Evolutionary conservation across 2,113 vertebrate genomes (phyloP).

Genomic region (Dipodomys merriami): DNA sequence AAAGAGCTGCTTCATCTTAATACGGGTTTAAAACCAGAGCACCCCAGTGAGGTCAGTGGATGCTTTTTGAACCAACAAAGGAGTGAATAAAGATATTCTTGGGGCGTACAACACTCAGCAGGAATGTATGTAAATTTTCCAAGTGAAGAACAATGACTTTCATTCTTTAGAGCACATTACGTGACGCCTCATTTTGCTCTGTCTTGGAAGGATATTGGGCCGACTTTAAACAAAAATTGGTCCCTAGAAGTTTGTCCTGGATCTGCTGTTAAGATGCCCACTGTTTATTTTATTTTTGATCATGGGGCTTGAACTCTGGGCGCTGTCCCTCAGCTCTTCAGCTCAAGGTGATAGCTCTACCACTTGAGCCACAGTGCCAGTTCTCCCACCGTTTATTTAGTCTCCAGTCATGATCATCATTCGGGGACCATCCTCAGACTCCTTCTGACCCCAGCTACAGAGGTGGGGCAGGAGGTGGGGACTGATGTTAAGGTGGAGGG

Average conservation of each 20-base stretch:
- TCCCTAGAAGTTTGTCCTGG: slow-evolving; percentile 22
- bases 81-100: not conserved
- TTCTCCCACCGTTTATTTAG: no score
- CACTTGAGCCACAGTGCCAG: no score
- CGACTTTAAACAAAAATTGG: slow-evolving; percentile 43
- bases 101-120: not conserved
- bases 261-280: not conserved
- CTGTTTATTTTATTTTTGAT: not conserved
- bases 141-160: not conserved
- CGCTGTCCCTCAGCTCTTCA: no score
- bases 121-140: not conserved
- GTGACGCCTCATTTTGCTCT: not conserved
- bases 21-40: not conserved
- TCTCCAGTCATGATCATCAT: not conserved
- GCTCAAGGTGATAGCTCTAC: no score
- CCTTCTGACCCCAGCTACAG: not conserved
- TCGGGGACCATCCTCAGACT: not conserved
- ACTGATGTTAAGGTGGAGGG: not conserved
- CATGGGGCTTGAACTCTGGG: no score
- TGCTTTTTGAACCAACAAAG: slow-evolving; percentile 24
- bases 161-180: not conserved
- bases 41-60: not conserved
- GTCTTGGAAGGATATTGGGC: not conserved
- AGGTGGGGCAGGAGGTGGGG: not conserved
- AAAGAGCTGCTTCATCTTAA: not conserved